Evolutionary conservation across 2,797 vertebrate species (phyloP).

Genomic region (Masticophis lateralis): DNA sequence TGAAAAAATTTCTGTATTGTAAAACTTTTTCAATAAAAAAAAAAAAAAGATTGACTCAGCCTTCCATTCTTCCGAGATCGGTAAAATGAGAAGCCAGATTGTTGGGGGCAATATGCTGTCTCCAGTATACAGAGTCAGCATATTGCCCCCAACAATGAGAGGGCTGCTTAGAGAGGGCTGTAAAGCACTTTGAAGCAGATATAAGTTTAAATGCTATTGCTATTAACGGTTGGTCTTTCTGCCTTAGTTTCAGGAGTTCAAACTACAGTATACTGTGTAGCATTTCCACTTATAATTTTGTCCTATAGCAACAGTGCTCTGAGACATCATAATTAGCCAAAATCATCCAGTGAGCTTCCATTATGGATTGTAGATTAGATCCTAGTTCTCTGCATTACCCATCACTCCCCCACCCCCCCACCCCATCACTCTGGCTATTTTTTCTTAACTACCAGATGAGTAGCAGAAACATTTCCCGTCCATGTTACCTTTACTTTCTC

Average conservation of each 20-base stretch:
- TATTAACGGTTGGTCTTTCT: background rate
- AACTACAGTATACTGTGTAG: background rate
- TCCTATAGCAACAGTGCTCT: background rate
- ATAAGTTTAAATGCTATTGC: background rate
- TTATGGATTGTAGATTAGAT: background rate
- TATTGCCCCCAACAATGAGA: too few relatives aligned
- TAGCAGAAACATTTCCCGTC: background rate
- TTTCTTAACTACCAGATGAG: background rate
- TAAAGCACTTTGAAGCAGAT: background rate
- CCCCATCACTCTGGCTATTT: background rate
- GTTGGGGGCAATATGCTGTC: background rate
- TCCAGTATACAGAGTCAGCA: too few relatives aligned
- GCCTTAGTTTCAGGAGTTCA: background rate
- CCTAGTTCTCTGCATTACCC: background rate
- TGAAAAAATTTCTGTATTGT: too few relatives aligned
- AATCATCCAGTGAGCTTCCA: background rate
- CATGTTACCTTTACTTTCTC: constrained; percentile 18
- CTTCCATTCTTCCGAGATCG: background rate
- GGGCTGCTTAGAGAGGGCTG: background rate
- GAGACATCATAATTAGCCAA: background rate
- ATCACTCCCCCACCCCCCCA: background rate
- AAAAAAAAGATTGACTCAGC: background rate
- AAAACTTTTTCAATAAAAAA: too few relatives aligned
- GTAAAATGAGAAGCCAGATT: background rate
- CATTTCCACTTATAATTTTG: background rate